Evolutionary conservation across 1,140 invertebrate genomes (phyloP).

Genomic region (Diorhabda sublineata): DNA sequence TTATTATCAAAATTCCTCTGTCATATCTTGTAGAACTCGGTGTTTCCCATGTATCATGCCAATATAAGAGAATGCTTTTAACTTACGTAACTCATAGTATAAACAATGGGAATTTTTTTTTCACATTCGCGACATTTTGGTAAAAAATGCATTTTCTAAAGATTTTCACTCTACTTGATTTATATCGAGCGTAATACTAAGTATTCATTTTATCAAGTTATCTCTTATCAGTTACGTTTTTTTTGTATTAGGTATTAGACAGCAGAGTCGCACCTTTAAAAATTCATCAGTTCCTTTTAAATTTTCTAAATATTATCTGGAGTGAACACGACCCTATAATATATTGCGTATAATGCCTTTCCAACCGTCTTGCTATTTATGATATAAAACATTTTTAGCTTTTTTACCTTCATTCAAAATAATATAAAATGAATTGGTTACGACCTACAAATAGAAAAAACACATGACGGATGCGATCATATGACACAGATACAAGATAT

Average conservation of each 20-base stretch:
- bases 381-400: too few species aligned
- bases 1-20: not conserved
- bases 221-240: not conserved
- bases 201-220: not conserved
- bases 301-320: too few species aligned
- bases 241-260: not conserved
- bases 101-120: not conserved
- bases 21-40: not conserved
- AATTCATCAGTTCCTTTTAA: too few species aligned
- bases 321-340: too few species aligned
- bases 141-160: not conserved
- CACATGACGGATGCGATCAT: too few species aligned
- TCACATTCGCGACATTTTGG: not conserved
- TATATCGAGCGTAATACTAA: not conserved
- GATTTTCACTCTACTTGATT: not conserved
- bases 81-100: slow-evolving; percentile 1
- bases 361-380: too few species aligned
- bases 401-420: too few species aligned
- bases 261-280: not conserved
- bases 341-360: too few species aligned
- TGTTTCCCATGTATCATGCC: not conserved
- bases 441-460: too few species aligned
- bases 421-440: too few species aligned
- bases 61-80: not conserved
- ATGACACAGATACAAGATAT: too few species aligned